These are phyloP conservation scores for Perca fluviatilis DNA, from an alignment of 2,113 vertebrate species.

Conservation along the genomic window DNA sequence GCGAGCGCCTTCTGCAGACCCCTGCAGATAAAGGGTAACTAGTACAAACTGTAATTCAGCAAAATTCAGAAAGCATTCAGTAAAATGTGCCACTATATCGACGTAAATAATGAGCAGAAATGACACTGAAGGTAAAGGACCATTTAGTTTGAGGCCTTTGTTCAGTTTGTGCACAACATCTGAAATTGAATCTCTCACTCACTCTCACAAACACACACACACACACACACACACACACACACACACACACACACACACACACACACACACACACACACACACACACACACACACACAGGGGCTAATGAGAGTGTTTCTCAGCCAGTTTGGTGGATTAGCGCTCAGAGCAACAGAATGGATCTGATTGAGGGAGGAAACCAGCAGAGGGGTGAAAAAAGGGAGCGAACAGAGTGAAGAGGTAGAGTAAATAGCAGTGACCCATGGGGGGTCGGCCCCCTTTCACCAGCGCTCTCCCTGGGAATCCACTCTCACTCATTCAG, in stretches of 20 bases:
- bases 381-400: conserved; percentile 54
- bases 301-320: conserved; percentile 82
- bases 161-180: conserved; percentile 21
- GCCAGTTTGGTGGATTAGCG: conserved; percentile 69
- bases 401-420: conserved; percentile 41
- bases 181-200: conserved; percentile 32
- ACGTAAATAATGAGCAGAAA: conserved; percentile 4
- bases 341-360: conserved; percentile 71
- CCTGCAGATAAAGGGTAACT: too few relatives aligned
- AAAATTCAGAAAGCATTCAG: background rate
- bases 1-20: too few relatives aligned
- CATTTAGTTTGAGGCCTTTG: conserved; percentile 19
- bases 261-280: conserved; percentile 30
- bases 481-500: conserved; percentile 61
- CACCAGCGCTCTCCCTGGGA: conserved; percentile 70
- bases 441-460: conserved; percentile 72
- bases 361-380: conserved; percentile 75
- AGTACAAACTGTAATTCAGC: too few relatives aligned
- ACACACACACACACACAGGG: conserved; percentile 29
- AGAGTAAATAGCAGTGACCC: conserved; percentile 65
- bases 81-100: background rate
- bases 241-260: background rate
- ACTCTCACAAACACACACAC: conserved; percentile 12
- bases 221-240: conserved; percentile 4
- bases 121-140: background rate